Percentiles rank a stretch among this genome's conserved stretches.
Conservation (phyloP, 2,888 invertebrate species). For the Trachelus stipa region DNA sequence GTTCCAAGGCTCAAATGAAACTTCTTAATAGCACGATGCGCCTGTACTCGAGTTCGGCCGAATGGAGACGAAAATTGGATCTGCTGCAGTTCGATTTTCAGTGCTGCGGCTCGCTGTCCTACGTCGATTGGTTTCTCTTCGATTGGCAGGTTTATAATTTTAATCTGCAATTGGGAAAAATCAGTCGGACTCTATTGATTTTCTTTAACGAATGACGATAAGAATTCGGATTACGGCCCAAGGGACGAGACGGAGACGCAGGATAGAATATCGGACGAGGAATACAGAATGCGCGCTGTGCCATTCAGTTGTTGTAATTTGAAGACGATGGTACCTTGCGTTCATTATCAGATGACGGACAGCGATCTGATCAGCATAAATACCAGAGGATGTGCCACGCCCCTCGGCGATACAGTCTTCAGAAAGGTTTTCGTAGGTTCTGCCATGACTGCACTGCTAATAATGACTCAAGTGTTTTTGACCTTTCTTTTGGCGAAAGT, state of each 20-base stretch:
- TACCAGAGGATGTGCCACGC: slow-evolving; percentile 46
- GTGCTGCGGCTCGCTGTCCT: slow-evolving; percentile 55
- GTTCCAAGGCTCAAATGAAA: slow-evolving; percentile 38
- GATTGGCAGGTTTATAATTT: slow-evolving; percentile 53
- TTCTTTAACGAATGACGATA: no score
- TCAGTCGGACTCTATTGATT: no score
- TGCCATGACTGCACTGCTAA: slow-evolving; percentile 49
- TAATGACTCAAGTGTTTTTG: slow-evolving; percentile 47
- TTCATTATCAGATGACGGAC: slow-evolving; percentile 44
- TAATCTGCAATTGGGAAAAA: no score
- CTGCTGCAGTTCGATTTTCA: slow-evolving; percentile 55
- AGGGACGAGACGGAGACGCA: slow-evolving; percentile 44
- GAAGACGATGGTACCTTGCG: slow-evolving; percentile 42
- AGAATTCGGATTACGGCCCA: slow-evolving; percentile 40
- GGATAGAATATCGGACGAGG: slow-evolving; percentile 41
- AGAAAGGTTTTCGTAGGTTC: slow-evolving; percentile 54
- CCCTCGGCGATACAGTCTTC: slow-evolving; percentile 44
- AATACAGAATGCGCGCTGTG: slow-evolving; percentile 40
- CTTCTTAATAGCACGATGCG: slow-evolving; percentile 56
- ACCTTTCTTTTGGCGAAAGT: slow-evolving; percentile 46
- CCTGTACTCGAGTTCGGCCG: slow-evolving; percentile 43
- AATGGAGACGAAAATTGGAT: slow-evolving; percentile 51
- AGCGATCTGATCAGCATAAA: slow-evolving; percentile 47
- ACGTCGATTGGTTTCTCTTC: slow-evolving; percentile 55
- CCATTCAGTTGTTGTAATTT: slow-evolving; percentile 59